Evolutionary conservation across 1,140 invertebrate genomes (phyloP), one percentile per base, ranked within the genome.

Genomic region (Metopolophium dirhodum): DNA sequence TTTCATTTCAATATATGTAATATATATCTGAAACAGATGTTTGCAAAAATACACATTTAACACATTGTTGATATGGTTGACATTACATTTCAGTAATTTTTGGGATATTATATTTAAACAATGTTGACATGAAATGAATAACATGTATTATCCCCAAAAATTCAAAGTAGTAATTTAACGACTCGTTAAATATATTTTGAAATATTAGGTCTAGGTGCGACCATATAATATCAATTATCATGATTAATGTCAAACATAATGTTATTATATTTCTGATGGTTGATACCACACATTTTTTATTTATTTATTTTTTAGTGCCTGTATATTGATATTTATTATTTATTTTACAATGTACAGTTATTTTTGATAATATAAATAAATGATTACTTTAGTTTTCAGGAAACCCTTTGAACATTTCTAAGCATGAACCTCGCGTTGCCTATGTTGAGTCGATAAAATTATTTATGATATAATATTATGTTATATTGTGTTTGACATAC

Each of bases 111-210:
- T 77, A n/a, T 77, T 77, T n/a, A 77, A 77, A 77, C n/a, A 7
- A n/a, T n/a, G n/a, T n/a, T n/a, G n/a, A 77, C 61, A n/a, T n/a
- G 61, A 77, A 77, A 77, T 77, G n/a, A 77, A 77, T 77, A 77
- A 77, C 61, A n/a, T n/a, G 4, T 41, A 77, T 77, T 77, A n/a
- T 77, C 61, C 14, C n/a, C 61, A n/a, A n/a, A 77, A n/a, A 77
- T 18, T 77, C n/a, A 18, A 77, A 77, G n/a, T 77, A 77, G 7
- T 77, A 77, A n/a, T 35, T 77, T 4, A 77, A 68, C 14, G 30
- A 20, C 61, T 77, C 30, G 61, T 77, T 77, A 77, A 18, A 20
- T 35, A 35, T 77, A 77, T 68, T n/a, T 68, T n/a, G 14, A 35
- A 77, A 77, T 77, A 77, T 77, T 77, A n/a, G 0, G 54, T 57